These are phyloP conservation scores for Halcyon malimbica DNA, from an alignment of 2,113 vertebrate species.

Conservation along the genomic window DNA sequence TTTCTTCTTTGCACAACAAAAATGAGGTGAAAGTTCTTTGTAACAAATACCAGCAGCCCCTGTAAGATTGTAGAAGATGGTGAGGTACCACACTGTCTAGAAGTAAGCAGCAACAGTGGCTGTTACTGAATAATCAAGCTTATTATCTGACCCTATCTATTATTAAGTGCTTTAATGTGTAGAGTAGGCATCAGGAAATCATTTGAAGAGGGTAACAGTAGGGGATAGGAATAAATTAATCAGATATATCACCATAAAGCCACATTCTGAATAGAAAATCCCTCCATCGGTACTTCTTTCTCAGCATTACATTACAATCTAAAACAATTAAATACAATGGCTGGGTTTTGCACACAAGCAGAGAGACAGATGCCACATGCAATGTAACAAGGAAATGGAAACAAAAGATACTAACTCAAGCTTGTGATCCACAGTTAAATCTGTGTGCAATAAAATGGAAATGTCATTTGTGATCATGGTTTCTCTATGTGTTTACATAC, in stretches of 20 bases:
- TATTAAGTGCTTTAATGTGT: not conserved
- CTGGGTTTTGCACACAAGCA: not conserved
- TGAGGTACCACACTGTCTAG: not conserved
- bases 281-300: not conserved
- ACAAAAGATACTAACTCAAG: not conserved
- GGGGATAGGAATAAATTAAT: not conserved
- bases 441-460: constrained; percentile 9
- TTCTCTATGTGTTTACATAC: not conserved
- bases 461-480: not conserved
- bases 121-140: not conserved
- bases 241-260: not conserved
- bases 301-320: not conserved
- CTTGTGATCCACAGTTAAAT: not conserved
- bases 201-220: not conserved
- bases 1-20: not conserved
- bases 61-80: not conserved
- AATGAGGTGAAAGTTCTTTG: not conserved
- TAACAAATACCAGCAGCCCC: not conserved
- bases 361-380: not conserved
- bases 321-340: not conserved
- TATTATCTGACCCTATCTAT: not conserved
- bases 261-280: not conserved
- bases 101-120: not conserved
- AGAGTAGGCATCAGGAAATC: not conserved
- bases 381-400: not conserved